Evolutionary conservation across 2,888 invertebrate species (phyloP), one percentile per base, ranked within the genome.

Genomic region (Ormyrus rosae): DNA sequence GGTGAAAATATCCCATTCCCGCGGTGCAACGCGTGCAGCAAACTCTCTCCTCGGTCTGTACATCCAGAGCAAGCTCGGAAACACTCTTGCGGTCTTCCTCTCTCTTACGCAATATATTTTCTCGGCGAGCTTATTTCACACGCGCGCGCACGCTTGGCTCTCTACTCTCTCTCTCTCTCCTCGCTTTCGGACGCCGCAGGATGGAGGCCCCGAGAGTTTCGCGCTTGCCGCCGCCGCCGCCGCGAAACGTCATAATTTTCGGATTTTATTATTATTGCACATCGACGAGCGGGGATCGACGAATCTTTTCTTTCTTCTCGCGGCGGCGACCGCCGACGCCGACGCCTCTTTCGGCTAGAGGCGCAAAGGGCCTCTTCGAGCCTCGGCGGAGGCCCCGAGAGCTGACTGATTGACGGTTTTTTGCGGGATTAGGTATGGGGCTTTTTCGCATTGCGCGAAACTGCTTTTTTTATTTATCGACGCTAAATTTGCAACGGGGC

Each of bases 251-350:
- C 81, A 58, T 81, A 81, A 81, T 78, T 81, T 79, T 67, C 6
- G 72, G 48, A 76, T 76, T 81, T 81, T 81, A 81, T 81, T 81
- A 79, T 81, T 79, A 81, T 81, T 81, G 75, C 81, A 79, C 75
- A 81, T 78, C 78, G 81, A 81, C 64, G 19, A 19, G 19, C 19
- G 72, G 51, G 50, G 70, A 79, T 79, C 73, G 79, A 79, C 56
- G 80, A 63, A 80, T 76, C 45, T 64, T 68, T 71, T 65, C 46
- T 63, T 56, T 56, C 51, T 61, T 56, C 3, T 10, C 51, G 11
- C 55, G 11, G 13, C 48, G 6, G 6, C 9, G 68, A 34, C 61
- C 53, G 19, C 46, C 6, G 50, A 58, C 53, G 55, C 34, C 19
- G 8, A 19, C 34, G 11, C 53, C 45, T 19, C 55, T 61, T 63